phyloP scores from a whole-genome alignment of 1,140 invertebrate genomes.

The Aporrectodea caliginosa region DNA sequence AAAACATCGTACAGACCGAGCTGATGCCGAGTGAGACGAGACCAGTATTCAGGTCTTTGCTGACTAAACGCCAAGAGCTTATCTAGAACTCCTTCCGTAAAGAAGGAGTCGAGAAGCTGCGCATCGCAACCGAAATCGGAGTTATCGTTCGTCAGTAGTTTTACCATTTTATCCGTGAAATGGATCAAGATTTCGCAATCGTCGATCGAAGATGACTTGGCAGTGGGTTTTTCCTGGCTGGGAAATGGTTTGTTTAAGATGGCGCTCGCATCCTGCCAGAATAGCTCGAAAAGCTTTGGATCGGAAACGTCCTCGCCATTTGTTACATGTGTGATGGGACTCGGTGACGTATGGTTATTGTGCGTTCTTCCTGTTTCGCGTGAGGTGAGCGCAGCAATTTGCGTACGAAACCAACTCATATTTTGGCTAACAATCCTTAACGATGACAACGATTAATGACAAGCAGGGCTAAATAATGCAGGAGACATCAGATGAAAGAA shows the following conservation, averaged over 20 bases:
- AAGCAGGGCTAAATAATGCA: too few relatives aligned
- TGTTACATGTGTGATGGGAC: neutral
- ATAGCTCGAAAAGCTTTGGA: neutral
- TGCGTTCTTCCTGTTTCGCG: neutral
- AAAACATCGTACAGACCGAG: slow-evolving; percentile 47
- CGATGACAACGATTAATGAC: too few relatives aligned
- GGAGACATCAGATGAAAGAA: too few relatives aligned
- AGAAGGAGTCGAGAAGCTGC: neutral
- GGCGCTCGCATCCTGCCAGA: neutral
- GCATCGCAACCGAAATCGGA: neutral
- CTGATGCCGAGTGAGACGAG: neutral
- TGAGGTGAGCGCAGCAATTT: neutral
- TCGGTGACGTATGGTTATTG: neutral
- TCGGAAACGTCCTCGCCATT: neutral
- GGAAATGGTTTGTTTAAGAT: neutral
- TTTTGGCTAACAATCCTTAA: neutral
- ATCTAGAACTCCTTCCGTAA: neutral
- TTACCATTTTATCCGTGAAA: neutral
- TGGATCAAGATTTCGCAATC: neutral
- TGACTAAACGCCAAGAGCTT: neutral
- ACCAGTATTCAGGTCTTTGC: neutral
- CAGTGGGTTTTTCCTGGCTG: neutral
- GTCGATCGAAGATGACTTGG: neutral
- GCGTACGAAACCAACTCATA: neutral
- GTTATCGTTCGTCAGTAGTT: neutral